Base-by-base conservation (phyloP, 2,797 vertebrate genomes). In the Sphenopsis melanotis region DNA sequence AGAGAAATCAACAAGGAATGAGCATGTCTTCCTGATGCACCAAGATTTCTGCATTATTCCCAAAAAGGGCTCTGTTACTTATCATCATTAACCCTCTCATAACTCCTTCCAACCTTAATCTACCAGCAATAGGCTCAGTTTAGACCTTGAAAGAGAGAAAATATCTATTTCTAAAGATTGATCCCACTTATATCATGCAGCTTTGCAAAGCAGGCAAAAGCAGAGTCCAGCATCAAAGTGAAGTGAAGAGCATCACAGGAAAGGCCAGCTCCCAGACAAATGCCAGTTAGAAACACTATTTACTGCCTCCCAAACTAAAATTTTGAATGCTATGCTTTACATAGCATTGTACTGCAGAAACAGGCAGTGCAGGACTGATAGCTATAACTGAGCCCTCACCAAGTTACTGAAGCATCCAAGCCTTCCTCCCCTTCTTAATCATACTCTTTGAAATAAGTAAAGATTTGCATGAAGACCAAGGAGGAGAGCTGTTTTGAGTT, bases 21-120 rank as follows among this genome's bases (percentile, higher is more conserved):
- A 65, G 11, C 8, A 34, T 0, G 0, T 71, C 41, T 72, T 36
- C 36, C 37, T 57, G 50, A 63, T 24, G 34, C 41, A 47, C 29
- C 26, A 37, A 24, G 23, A 32, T 46, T 77, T 12, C 52, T 32
- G 23, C 49, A 15, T 29, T 59, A 66, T 22, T 68, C 22, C 30
- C 47, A 24, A 37, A 75, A 78, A 87, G 32, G 34, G 11, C 21
- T 77, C 27, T 2, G 2, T 30, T 57, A 47, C 17, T 63, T 46
- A 39, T 11, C 34, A 36, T 24, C n/a, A 47, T 47, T 65, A 84
- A 66, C 41, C 16, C 7, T 59, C 70, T 74, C 22, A 27, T 23
- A 76, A 24, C 23, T 55, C 23, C 44, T 63, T 77, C 56, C 27
- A 80, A 70, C 32, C 29, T n/a, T 47, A 30, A 76, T 49, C 46